Evolutionary conservation across 2,888 invertebrate species (phyloP).

Genomic region (Lissonota sp.): DNA sequence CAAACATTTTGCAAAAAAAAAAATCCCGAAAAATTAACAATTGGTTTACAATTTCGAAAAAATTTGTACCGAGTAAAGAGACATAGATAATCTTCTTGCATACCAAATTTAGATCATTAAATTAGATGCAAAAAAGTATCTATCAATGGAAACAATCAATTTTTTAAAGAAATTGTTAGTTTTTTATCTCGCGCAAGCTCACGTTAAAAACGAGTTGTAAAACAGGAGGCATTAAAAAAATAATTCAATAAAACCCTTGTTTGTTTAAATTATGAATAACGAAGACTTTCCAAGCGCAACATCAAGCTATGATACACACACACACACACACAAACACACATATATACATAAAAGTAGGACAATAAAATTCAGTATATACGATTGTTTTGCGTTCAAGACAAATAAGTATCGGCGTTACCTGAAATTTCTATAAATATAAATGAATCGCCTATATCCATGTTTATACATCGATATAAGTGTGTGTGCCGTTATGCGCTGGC

Average conservation of each 20-base stretch:
- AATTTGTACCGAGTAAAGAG: too few relatives aligned
- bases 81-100: too few relatives aligned
- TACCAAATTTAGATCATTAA: too few relatives aligned
- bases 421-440: constrained; percentile 60
- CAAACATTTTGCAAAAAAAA: too few relatives aligned
- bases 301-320: constrained; percentile 21
- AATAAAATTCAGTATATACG: constrained; percentile 65
- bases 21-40: too few relatives aligned
- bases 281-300: constrained; percentile 16
- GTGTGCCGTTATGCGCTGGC: constrained; percentile 3
- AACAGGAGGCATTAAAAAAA: neutral
- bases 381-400: constrained; percentile 64
- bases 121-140: too few relatives aligned
- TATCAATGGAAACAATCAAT: too few relatives aligned
- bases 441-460: constrained; percentile 52
- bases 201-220: neutral
- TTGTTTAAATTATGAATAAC: too few relatives aligned
- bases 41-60: too few relatives aligned
- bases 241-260: neutral
- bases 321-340: neutral
- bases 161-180: too few relatives aligned
- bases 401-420: constrained; percentile 70
- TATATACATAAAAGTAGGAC: constrained; percentile 61
- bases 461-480: constrained; percentile 7
- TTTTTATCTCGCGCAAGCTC: too few relatives aligned